These are phyloP conservation scores for Gopherus flavomarginatus DNA, from an alignment of 2,113 vertebrate species.

Conservation along the genomic window DNA sequence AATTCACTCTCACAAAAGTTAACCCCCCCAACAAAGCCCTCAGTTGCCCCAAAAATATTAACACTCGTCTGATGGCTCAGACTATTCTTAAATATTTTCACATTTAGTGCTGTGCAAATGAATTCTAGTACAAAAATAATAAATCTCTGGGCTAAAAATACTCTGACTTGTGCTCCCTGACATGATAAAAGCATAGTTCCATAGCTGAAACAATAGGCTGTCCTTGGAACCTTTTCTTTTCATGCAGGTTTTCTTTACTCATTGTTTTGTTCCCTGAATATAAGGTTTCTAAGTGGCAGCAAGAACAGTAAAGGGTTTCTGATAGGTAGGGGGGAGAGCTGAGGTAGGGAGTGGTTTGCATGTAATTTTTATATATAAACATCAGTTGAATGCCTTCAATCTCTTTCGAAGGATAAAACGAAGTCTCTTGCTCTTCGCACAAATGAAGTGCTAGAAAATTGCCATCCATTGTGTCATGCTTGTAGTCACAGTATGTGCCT, in stretches of 20 bases:
- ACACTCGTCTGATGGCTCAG: accelerated
- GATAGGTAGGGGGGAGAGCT: neutral
- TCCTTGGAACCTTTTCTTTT: constrained; percentile 55
- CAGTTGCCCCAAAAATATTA: neutral
- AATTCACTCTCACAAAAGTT: neutral
- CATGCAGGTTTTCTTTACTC: constrained; percentile 1
- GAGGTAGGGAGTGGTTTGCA: neutral
- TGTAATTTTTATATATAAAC: constrained; percentile 27
- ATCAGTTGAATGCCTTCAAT: constrained; percentile 1
- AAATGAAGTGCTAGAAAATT: constrained; percentile 39
- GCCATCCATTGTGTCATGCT: neutral
- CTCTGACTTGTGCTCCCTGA: constrained; percentile 1
- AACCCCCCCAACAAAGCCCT: neutral
- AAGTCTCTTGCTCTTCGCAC: constrained; percentile 19
- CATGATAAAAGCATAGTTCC: constrained; percentile 38
- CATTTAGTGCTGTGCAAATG: neutral
- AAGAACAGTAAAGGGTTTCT: neutral
- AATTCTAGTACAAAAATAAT: constrained; percentile 14
- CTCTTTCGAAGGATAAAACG: constrained; percentile 56
- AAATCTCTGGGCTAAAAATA: constrained; percentile 36
- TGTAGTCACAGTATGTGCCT: neutral
- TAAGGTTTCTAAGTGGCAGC: neutral
- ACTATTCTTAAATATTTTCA: neutral
- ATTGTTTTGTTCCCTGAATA: neutral
- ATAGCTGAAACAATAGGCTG: constrained; percentile 52